A percentile compares a stretch with the other conserved stretches of the same genome.
phyloP scores from a whole-genome alignment of 2,888 invertebrate genomes.

The Zaprionus obscuricornis region DNA sequence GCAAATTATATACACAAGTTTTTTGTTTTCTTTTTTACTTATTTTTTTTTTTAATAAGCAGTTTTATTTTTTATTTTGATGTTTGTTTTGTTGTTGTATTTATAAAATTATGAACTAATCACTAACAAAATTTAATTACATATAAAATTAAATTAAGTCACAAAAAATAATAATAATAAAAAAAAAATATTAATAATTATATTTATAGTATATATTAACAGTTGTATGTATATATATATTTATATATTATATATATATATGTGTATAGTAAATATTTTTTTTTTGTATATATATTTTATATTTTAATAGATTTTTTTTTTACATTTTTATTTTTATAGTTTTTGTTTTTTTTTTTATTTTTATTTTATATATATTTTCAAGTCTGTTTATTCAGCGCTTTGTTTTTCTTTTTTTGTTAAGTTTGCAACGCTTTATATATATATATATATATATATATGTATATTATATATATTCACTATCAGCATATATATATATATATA shows the following conservation, averaged over 20 bases:
- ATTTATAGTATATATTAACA: slow-evolving; percentile 2
- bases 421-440: slow-evolving; percentile 36
- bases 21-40: slow-evolving; percentile 8
- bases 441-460: slow-evolving; percentile 8
- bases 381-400: slow-evolving; percentile 62
- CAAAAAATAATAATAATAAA: not conserved
- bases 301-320: slow-evolving; percentile 23
- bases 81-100: slow-evolving; percentile 29
- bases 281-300: slow-evolving; percentile 14
- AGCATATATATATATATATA: slow-evolving; percentile 25
- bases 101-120: slow-evolving; percentile 35
- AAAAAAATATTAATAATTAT: slow-evolving; percentile 17
- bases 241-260: slow-evolving; percentile 35
- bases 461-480: too few species aligned
- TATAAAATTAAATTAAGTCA: slow-evolving; percentile 4
- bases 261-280: slow-evolving; percentile 26
- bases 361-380: slow-evolving; percentile 29
- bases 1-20: slow-evolving; percentile 17
- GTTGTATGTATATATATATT: slow-evolving; percentile 20
- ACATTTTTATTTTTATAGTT: slow-evolving; percentile 32
- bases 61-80: too few species aligned
- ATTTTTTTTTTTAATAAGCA: slow-evolving; percentile 7
- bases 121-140: slow-evolving; percentile 44
- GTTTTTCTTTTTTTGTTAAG: slow-evolving; percentile 3
- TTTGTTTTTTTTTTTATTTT: slow-evolving; percentile 7